These are phyloP conservation scores for Gadopsis marmoratus DNA, from an alignment of 2,797 vertebrate species.

Conservation along the genomic window DNA sequence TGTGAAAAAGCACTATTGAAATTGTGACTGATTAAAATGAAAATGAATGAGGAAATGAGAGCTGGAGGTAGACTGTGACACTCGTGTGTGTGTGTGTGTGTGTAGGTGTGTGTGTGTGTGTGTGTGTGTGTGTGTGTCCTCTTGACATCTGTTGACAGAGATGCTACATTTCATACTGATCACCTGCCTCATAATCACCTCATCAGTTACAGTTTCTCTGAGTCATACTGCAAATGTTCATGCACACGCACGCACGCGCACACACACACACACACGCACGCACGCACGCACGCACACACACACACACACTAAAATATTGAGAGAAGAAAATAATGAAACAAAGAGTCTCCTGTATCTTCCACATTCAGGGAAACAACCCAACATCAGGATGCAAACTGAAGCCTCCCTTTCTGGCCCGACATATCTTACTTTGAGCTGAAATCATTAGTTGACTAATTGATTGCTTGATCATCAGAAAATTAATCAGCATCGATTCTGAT, in stretches of 20 bases:
- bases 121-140: constrained; percentile 16
- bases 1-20: not conserved
- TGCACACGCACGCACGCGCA: constrained; percentile 27
- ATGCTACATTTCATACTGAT: constrained; percentile 40
- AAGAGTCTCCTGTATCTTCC: no score
- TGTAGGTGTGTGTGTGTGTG: no score
- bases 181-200: constrained; percentile 54
- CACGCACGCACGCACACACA: not conserved
- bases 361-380: no score
- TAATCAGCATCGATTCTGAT: no score
- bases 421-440: no score
- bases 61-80: not conserved
- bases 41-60: constrained; percentile 11
- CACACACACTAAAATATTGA: not conserved
- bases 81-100: constrained; percentile 16
- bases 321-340: constrained; percentile 14
- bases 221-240: constrained; percentile 25
- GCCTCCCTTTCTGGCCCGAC: no score
- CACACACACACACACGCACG: constrained; percentile 21
- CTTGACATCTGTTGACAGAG: constrained; percentile 53
- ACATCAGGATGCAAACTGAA: no score
- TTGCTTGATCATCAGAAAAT: no score
- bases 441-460: no score
- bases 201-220: constrained; percentile 54
- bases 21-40: constrained; percentile 3